A percentile compares a stretch with the other conserved stretches of the same genome.
Conservation (phyloP, 2,113 vertebrate species). For the Orthonyx spaldingii region DNA sequence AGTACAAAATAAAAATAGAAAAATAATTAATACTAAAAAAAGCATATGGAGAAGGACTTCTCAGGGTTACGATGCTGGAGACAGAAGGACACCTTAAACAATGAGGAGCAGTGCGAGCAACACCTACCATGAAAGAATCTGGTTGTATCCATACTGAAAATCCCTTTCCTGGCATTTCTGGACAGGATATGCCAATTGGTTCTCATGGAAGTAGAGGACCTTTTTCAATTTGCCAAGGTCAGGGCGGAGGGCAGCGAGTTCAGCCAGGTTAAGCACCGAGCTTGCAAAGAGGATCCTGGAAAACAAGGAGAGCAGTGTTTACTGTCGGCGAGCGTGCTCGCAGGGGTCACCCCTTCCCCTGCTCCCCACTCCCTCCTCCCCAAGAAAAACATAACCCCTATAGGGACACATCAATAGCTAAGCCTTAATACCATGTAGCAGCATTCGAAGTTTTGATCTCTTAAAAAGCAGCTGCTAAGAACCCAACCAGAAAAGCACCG, state of each 20-base stretch:
- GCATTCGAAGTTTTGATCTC: constrained; percentile 81
- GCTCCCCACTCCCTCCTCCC: constrained; percentile 31
- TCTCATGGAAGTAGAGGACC: constrained; percentile 96
- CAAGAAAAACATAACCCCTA: constrained; percentile 76
- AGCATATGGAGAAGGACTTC: background rate
- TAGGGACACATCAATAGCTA: constrained; percentile 81
- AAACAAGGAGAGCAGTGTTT: constrained; percentile 81
- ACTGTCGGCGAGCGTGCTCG: constrained; percentile 40
- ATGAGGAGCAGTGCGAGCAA: accelerated
- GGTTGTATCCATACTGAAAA: constrained; percentile 98
- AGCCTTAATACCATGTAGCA: constrained; percentile 73
- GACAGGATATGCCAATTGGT: constrained; percentile 92
- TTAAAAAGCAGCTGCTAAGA: constrained; percentile 78
- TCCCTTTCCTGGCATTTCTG: constrained; percentile 89
- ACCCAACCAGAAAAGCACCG: constrained; percentile 74
- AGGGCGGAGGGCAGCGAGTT: constrained; percentile 87
- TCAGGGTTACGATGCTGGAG: background rate
- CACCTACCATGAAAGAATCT: constrained; percentile 83
- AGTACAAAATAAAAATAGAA: background rate
- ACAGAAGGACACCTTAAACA: background rate
- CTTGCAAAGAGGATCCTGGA: constrained; percentile 87
- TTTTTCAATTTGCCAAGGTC: constrained; percentile 88
- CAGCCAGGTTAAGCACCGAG: constrained; percentile 92
- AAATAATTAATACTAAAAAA: background rate
- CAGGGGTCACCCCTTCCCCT: constrained; percentile 73